Base-by-base conservation (phyloP, 2,797 vertebrate species). In the Melanotaenia maccullochi region DNA sequence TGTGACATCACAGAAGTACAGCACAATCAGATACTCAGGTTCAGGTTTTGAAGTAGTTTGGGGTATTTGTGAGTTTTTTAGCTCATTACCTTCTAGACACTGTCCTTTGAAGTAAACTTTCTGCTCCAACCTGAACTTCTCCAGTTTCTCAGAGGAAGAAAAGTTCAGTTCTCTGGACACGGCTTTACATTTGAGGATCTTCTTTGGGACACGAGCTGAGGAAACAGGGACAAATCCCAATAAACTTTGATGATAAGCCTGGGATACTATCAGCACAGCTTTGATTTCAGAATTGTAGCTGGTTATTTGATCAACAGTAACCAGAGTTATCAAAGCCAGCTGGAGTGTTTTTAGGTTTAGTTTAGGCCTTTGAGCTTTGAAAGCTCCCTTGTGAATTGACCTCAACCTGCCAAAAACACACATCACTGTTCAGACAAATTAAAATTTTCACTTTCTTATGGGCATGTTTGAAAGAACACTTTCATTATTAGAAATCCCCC, bases 81-180 rank as follows among this genome's bases (percentile, higher is more conserved):
- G 12, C 6, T 11, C 0, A 30, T 89, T 95, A 99, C 98, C 98
- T 98, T 99, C 98, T 94, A 99, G 92, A 94, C 98, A 99, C 82
- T 99, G 98, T 83, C 98, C 97, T 95, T 98, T 99, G 94, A 99
- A 99, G 95, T 97, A 98, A 87, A 99, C 97, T 92, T 99, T 99
- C 92, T 99, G 98, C 92, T 99, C 98, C 94, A 99, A 93, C 71
- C 97, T 92, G 91, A 99, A 99, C 92, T 99, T 99, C 91, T 99
- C 97, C 95, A 99, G 96, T 83, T 99, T 97, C 90, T 99, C 97
- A 35, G 95, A 93, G 18, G 98, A 99, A 66, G 97, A 99, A 82
- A 99, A 99, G 93, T 99, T 99, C 79, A 99, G 89, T 87, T 99
- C 98, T 94, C 98, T 95, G 87, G 98, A 99, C 58, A 99, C 97